Evolutionary conservation across 2,888 invertebrate genomes (phyloP).

Genomic region (Sturmia bella): DNA sequence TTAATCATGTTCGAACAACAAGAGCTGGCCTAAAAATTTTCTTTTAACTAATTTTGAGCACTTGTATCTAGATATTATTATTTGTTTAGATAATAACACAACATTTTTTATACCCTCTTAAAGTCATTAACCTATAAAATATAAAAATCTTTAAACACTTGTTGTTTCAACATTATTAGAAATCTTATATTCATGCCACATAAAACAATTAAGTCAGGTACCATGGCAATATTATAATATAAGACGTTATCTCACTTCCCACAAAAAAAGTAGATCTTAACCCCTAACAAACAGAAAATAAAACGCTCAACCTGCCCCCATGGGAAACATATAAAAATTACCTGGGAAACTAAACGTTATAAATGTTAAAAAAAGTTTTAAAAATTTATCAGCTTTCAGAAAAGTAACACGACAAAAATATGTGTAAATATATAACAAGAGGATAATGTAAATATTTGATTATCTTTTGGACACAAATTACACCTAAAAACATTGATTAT

Average conservation of each 20-base stretch:
- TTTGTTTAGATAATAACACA: no score
- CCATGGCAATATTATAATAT: conserved; percentile 24
- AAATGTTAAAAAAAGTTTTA: neutral
- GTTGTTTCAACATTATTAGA: no score
- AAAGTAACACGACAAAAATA: neutral
- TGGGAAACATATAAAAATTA: neutral
- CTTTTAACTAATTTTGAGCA: no score
- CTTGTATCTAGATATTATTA: no score
- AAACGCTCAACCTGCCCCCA: conserved; percentile 19
- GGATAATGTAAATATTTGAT: conserved; percentile 65
- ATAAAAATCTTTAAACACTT: no score
- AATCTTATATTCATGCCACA: no score
- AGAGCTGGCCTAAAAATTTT: no score
- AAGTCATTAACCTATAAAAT: no score
- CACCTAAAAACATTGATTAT: conserved; percentile 25
- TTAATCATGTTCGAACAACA: no score
- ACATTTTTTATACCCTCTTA: no score
- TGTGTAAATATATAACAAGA: conserved; percentile 31
- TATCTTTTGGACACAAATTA: conserved; percentile 49
- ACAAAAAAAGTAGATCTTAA: conserved; percentile 16
- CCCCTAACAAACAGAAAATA: conserved; percentile 13
- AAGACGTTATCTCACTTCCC: neutral
- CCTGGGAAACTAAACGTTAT: neutral
- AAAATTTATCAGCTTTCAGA: conserved; percentile 6
- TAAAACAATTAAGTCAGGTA: neutral